These are phyloP conservation scores for Mesocentrotus franciscanus DNA, from an alignment of 53 echinoderm and acorn worm species.

Conservation along the genomic window DNA sequence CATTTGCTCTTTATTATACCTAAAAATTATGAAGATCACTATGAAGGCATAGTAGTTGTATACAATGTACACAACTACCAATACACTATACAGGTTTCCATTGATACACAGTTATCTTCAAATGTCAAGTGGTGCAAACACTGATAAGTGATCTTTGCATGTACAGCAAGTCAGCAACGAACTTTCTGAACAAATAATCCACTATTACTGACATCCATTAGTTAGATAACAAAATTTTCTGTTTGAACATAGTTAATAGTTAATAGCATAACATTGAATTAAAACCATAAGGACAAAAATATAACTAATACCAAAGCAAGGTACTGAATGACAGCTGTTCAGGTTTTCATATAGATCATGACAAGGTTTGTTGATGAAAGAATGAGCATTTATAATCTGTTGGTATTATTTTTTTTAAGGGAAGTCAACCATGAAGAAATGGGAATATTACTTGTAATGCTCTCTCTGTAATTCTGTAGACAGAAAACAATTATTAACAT, in stretches of 20 bases:
- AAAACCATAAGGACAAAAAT: not conserved
- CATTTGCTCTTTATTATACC: not conserved
- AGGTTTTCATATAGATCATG: not conserved
- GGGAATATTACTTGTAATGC: too few relatives aligned
- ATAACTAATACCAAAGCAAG: not conserved
- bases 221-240: not conserved
- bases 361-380: not conserved
- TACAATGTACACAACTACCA: not conserved
- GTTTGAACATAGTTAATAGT: conserved; percentile 32
- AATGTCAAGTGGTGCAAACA: conserved; percentile 29
- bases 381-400: not conserved
- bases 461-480: too few relatives aligned
- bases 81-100: not conserved
- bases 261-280: not conserved
- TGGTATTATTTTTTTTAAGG: too few relatives aligned
- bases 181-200: conserved; percentile 1
- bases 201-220: not conserved
- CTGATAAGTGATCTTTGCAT: not conserved
- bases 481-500: too few relatives aligned
- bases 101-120: not conserved
- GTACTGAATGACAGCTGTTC: not conserved
- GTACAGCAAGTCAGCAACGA: not conserved
- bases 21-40: not conserved
- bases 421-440: too few relatives aligned
- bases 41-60: not conserved